Base-by-base conservation (phyloP, 2,113 vertebrate genomes). In the Romanogobio albipinnatus region DNA sequence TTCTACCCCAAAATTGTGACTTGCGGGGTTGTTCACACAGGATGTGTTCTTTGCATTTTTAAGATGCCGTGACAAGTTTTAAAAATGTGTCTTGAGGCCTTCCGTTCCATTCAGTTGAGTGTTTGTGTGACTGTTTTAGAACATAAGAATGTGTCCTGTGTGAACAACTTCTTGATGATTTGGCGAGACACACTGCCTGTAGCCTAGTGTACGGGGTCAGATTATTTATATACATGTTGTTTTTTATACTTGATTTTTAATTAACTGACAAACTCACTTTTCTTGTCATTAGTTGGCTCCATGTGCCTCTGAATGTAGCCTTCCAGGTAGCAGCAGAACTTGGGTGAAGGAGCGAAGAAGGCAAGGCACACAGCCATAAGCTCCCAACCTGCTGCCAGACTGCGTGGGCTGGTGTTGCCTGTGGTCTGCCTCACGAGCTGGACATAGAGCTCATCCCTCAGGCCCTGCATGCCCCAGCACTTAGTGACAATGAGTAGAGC, bases 261-360 rank as follows among this genome's bases (percentile, higher is more conserved):
- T 87, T 90, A 90, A 89, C 85, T 88, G 84, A 91, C 90, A 91
- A 87, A 97, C 96, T 95, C 95, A 97, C 96, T 93, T 92, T 95
- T 95, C 86, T 95, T 95, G 93, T 97, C 95, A 86, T 90, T 95
- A 90, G 85, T 86, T 33, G 94, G 94, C 71, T 96, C 96, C 24
- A 96, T 95, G 92, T 97, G 96, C 83, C 96, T 94, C 92, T 97
- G 96, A 91, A 97, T 97, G 91, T 97, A 97, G 62, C 96, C 96
- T 90, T 97, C 96, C 91, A 97, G 91, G 73, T 97, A 97, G 56
- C 96, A 96, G 88, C 96, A 96, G 90, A 97, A 97, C 85, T 97
- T 97, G 78, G 96, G 96, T 0, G 96, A 97, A 3, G 96, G 96
- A 0, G 96, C 95, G 58, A 97, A 97, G 90, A 97, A 97, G 79